Evolutionary conservation across 1,140 invertebrate genomes (phyloP), one percentile per base, ranked within the genome.

Genomic region (Drosophila kepulauana): DNA sequence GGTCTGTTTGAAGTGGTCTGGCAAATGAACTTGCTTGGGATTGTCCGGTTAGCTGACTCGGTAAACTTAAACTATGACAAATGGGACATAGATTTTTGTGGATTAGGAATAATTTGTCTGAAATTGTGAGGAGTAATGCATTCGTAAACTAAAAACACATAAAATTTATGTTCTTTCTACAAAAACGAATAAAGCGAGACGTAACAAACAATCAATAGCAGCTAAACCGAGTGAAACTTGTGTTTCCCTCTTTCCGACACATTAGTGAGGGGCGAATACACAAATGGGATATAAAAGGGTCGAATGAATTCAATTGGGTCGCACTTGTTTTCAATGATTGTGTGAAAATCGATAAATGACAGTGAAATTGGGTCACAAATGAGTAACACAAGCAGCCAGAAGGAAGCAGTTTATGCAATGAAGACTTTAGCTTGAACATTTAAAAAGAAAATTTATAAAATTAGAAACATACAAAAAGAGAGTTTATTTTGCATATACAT

Each of bases 21-120:
- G 16, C 16, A 74, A 73, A 68, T 74, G 48, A 74, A 68, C 56
- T 74, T 68, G 48, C 56, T 68, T 3, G 13, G 6, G 15, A 68
- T 61, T 68, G 33, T 64, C 65, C 65, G 30, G 56, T 41, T 68
- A 56, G 64, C 46, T 74, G 16, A 61, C 41, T 74, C 41, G 54
- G 46, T 5, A 51, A 72, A 66, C 11, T 51, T 49, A 72, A 43
- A 66, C 45, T 61, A 33, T 33, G 30, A 33, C 30, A 33, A 33
- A 33, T 33, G 15, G 15, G 10, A 69, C 15, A 46, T 61, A 54
- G 57, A 61, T 59, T 11, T 8, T 10, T 65, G 13, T 16, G 20
- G 15, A 48, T 72, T 58, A 33, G 7, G 7, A 38, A 38, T 10
- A 38, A 33, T 6, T 33, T 33, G 30, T 33, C 30, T 33, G 11